Conservation (phyloP, 2,113 vertebrate species). For the Pseudopipra pipra region DNA sequence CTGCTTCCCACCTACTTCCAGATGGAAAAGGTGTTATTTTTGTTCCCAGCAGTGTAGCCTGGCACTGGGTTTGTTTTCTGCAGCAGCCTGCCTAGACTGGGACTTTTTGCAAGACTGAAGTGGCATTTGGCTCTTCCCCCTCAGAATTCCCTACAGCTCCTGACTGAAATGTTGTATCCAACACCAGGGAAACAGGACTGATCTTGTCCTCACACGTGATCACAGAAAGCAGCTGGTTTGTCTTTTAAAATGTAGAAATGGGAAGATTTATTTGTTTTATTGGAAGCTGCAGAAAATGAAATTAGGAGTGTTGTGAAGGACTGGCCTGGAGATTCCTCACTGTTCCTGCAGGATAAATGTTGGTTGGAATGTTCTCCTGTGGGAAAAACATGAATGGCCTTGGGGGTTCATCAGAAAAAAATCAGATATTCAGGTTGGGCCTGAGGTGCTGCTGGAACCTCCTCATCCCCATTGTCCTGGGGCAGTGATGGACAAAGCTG, state of each 20-base stretch:
- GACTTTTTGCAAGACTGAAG: neutral
- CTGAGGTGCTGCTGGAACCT: neutral
- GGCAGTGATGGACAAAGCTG: neutral
- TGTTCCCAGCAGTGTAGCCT: neutral
- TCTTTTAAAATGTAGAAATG: neutral
- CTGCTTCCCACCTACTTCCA: neutral
- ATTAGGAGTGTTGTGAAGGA: neutral
- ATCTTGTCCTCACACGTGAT: neutral
- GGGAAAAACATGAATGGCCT: neutral
- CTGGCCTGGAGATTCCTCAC: neutral
- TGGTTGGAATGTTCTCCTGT: neutral
- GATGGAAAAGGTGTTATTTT: constrained; percentile 2
- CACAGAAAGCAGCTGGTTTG: neutral
- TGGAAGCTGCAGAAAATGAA: neutral
- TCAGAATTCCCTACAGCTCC: neutral
- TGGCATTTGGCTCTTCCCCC: neutral
- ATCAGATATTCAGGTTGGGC: neutral
- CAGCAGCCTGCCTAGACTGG: neutral
- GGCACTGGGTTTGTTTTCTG: neutral
- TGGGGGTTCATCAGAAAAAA: neutral
- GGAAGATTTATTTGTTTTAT: neutral
- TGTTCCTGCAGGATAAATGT: neutral
- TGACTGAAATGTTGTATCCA: neutral
- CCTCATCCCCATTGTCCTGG: accelerated
- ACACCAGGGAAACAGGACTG: neutral